Evolutionary conservation across 2,113 vertebrate species (phyloP).

Genomic region (Oreochromis spilurus): DNA sequence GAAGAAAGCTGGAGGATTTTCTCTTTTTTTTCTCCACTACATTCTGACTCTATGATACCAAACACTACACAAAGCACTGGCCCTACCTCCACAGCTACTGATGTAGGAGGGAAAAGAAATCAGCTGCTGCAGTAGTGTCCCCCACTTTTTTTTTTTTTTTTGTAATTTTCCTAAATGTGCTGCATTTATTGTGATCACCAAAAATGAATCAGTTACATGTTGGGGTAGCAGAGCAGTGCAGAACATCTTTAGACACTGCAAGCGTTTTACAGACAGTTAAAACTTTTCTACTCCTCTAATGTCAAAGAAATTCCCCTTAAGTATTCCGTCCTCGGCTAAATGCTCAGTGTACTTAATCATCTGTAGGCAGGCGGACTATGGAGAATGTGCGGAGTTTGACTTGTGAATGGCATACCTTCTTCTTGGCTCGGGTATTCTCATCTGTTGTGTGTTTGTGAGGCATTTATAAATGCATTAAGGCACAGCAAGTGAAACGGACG

Average conservation of each 20-base stretch:
- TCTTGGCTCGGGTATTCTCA: constrained; percentile 30
- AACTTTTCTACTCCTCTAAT: not conserved
- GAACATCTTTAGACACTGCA: constrained; percentile 5
- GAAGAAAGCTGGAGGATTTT: constrained; percentile 42
- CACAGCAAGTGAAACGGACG: constrained; percentile 73
- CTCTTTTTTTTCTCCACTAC: not conserved
- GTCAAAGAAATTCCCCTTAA: not conserved
- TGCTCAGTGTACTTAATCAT: not conserved
- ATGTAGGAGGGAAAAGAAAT: constrained; percentile 1
- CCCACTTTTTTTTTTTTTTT: not conserved
- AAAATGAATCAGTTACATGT: not conserved
- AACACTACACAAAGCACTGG: constrained; percentile 5
- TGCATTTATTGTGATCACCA: constrained; percentile 47
- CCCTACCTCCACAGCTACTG: not conserved
- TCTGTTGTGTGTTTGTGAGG: constrained; percentile 58
- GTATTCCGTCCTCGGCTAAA: not conserved
- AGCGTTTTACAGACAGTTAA: constrained; percentile 18
- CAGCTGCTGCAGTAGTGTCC: not conserved
- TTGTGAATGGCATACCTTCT: constrained; percentile 28
- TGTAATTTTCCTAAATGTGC: constrained; percentile 3
- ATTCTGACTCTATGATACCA: constrained; percentile 30
- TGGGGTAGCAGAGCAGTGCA: constrained; percentile 24
- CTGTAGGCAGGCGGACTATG: constrained; percentile 1
- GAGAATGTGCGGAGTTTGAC: not conserved
- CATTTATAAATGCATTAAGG: constrained; percentile 74